Percentiles rank a stretch among this genome's conserved stretches.
These are phyloP conservation scores for Polylopha cassiicola DNA, from an alignment of 2,888 invertebrate species.

Conservation along the genomic window DNA sequence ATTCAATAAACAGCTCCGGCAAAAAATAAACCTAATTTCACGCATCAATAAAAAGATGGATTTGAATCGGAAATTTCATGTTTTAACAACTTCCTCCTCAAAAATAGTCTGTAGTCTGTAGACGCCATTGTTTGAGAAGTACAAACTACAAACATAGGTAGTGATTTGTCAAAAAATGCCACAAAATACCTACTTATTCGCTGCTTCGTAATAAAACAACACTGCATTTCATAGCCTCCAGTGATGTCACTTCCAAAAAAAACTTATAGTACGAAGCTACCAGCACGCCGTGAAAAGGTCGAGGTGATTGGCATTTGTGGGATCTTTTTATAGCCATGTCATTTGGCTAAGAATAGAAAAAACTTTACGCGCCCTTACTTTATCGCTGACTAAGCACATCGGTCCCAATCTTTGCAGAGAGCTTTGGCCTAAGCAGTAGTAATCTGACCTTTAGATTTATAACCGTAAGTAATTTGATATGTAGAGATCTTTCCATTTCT, in stretches of 20 bases:
- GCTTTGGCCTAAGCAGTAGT: slow-evolving; percentile 7
- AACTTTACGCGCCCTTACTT: slow-evolving; percentile 37
- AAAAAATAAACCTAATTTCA: slow-evolving; percentile 40
- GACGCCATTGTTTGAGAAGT: too few species aligned
- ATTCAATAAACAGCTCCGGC: slow-evolving; percentile 41
- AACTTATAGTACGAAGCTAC: not conserved
- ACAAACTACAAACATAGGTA: too few species aligned
- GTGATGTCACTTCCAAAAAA: slow-evolving; percentile 30
- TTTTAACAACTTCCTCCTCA: too few species aligned
- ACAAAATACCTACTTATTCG: too few species aligned
- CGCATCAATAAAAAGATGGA: slow-evolving; percentile 37
- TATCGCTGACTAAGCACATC: slow-evolving; percentile 25
- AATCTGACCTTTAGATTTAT: slow-evolving; percentile 11
- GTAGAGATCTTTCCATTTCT: too few species aligned
- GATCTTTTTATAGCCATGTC: slow-evolving; percentile 42
- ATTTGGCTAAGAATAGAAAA: slow-evolving; percentile 47
- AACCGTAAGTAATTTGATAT: too few species aligned
- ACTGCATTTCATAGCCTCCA: slow-evolving; percentile 22
- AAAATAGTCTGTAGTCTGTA: too few species aligned
- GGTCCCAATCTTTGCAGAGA: slow-evolving; percentile 8
- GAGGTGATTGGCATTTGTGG: slow-evolving; percentile 36
- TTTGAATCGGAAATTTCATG: too few species aligned
- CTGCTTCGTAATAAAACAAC: too few species aligned
- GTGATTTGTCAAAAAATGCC: too few species aligned
- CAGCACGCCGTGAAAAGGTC: slow-evolving; percentile 39